phyloP scores from a whole-genome alignment of 2,797 vertebrate genomes.

The Mormyrops attenuatus region DNA sequence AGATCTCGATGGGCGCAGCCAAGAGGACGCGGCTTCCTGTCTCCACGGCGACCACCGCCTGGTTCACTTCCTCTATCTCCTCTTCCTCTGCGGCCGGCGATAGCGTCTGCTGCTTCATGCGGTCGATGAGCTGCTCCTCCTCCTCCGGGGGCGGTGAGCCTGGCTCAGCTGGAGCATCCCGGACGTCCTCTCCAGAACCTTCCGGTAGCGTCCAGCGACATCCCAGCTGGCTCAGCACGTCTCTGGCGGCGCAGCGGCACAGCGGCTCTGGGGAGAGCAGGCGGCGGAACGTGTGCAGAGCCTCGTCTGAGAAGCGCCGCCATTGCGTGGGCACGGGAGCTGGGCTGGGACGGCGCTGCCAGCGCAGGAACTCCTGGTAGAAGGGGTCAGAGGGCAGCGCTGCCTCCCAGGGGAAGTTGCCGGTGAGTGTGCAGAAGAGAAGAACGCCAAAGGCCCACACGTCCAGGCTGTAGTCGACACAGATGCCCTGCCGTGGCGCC shows the following conservation, averaged over 20 bases:
- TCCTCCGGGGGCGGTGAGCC: slow-evolving; percentile 56
- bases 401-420: slow-evolving; percentile 81
- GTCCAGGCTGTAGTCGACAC: slow-evolving; percentile 73
- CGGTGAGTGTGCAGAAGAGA: slow-evolving; percentile 79
- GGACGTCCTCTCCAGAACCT: slow-evolving; percentile 41
- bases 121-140: slow-evolving; percentile 66
- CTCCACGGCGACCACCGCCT: slow-evolving; percentile 55
- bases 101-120: slow-evolving; percentile 73
- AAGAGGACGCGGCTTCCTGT: slow-evolving; percentile 65
- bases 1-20: slow-evolving; percentile 74
- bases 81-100: slow-evolving; percentile 45
- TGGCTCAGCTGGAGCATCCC: slow-evolving; percentile 9
- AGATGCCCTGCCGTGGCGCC: slow-evolving; percentile 50
- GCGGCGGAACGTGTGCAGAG: slow-evolving; percentile 71
- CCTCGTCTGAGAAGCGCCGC: slow-evolving; percentile 72
- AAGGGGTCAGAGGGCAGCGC: slow-evolving; percentile 70
- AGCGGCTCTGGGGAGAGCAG: slow-evolving; percentile 70
- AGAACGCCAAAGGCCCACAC: slow-evolving; percentile 79
- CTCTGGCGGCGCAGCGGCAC: slow-evolving; percentile 70
- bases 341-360: slow-evolving; percentile 62
- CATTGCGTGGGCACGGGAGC: slow-evolving; percentile 69
- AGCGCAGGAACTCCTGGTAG: slow-evolving; percentile 75
- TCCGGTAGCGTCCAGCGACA: slow-evolving; percentile 68
- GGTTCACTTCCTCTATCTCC: slow-evolving; percentile 4
- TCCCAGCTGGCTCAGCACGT: slow-evolving; percentile 70